Conservation (phyloP, 2,797 vertebrate species). For the Hydrophis major region DNA sequence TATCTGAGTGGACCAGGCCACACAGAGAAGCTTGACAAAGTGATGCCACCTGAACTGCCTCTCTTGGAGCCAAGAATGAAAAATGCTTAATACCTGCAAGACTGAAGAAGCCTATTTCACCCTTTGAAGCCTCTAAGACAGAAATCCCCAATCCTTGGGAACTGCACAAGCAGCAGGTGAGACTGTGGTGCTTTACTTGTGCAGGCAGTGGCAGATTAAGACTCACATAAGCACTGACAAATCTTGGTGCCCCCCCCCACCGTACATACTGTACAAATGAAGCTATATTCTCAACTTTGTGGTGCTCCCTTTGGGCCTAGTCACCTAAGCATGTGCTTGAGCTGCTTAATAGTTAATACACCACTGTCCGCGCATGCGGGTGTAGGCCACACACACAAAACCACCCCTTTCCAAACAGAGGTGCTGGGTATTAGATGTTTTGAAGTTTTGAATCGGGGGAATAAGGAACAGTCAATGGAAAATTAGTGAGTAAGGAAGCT, state of each 20-base stretch:
- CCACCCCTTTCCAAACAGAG: neutral
- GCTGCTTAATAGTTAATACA: too few species aligned
- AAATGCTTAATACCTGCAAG: neutral
- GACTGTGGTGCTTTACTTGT: neutral
- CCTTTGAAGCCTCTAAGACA: neutral
- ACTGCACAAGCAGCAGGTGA: neutral
- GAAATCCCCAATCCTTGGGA: neutral
- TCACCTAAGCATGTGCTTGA: too few species aligned
- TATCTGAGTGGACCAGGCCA: neutral
- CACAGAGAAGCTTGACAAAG: neutral
- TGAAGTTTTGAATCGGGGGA: neutral
- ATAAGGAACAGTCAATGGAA: neutral
- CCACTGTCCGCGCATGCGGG: neutral
- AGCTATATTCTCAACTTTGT: too few species aligned
- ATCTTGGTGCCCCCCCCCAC: too few species aligned
- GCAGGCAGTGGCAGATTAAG: neutral
- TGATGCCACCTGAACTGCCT: neutral
- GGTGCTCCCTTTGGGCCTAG: too few species aligned
- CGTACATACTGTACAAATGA: too few species aligned
- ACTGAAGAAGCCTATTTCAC: neutral
- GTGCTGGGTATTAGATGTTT: neutral
- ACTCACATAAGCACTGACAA: too few species aligned
- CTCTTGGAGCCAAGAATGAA: neutral
- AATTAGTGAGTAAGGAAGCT: neutral
- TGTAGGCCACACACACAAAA: neutral